These are phyloP conservation scores for Phenganax marumi DNA, from an alignment of 92 coral and sea anemone species.

Conservation along the genomic window DNA sequence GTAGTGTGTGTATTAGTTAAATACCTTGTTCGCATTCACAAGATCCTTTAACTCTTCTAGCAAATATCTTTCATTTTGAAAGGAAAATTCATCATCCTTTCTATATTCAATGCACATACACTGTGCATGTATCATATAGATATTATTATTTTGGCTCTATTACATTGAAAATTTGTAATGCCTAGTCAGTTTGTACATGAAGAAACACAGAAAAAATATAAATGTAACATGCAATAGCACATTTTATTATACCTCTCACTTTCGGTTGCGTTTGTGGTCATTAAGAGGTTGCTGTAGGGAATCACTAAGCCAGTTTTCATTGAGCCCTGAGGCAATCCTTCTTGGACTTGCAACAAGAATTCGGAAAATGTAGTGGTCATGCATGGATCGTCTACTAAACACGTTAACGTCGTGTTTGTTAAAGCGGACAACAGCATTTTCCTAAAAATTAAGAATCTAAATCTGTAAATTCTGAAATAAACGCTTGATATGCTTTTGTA, in stretches of 20 bases:
- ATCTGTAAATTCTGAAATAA: background rate
- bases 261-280: constrained; percentile 30
- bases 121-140: background rate
- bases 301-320: constrained; percentile 23
- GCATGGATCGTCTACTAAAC: constrained; percentile 33
- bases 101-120: background rate
- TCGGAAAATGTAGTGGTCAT: constrained; percentile 18
- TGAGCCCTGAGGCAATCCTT: constrained; percentile 36
- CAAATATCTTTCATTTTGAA: background rate
- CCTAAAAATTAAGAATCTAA: constrained; percentile 12
- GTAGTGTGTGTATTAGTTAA: too few relatives aligned
- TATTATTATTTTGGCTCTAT: too few relatives aligned
- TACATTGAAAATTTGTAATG: too few relatives aligned
- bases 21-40: background rate
- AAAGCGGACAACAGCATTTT: constrained; percentile 29
- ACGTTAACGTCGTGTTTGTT: constrained; percentile 1
- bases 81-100: background rate
- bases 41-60: background rate
- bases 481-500: too few relatives aligned
- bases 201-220: too few relatives aligned
- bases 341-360: constrained; percentile 34
- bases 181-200: too few relatives aligned
- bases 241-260: constrained; percentile 22
- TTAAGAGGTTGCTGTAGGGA: constrained; percentile 11
- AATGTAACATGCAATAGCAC: background rate